phyloP scores from a whole-genome alignment of 2,797 vertebrate genomes.

The Fringilla coelebs region DNA sequence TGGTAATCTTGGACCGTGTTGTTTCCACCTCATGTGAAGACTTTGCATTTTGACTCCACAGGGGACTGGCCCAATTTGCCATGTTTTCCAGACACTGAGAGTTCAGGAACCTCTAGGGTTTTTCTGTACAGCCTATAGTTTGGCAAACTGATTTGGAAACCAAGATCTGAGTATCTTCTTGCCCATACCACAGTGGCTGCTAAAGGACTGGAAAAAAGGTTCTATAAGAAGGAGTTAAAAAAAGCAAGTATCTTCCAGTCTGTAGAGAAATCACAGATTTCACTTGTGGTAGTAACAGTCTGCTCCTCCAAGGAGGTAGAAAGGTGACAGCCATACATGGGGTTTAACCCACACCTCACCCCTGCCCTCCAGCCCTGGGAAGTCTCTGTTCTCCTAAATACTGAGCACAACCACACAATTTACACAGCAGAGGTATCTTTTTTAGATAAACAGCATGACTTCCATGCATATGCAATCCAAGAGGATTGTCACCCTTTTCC shows the following conservation, averaged over 20 bases:
- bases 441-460: not conserved
- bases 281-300: not conserved
- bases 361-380: not conserved
- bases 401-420: not conserved
- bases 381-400: not conserved
- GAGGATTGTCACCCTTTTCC: not conserved
- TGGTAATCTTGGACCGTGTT: not conserved
- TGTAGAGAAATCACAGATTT: not conserved
- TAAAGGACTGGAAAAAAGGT: not conserved
- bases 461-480: not conserved
- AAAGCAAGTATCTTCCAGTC: not conserved
- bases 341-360: not conserved
- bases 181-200: not conserved
- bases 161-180: not conserved
- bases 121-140: not conserved
- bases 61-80: not conserved
- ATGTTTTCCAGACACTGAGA: not conserved
- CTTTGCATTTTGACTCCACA: not conserved
- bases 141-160: not conserved
- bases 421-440: not conserved
- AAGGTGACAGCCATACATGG: not conserved
- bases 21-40: not conserved
- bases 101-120: not conserved
- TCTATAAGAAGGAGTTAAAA: not conserved
- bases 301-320: not conserved